phyloP scores from a whole-genome alignment of 2,797 vertebrate genomes.

The Propithecus deckenii region DNA sequence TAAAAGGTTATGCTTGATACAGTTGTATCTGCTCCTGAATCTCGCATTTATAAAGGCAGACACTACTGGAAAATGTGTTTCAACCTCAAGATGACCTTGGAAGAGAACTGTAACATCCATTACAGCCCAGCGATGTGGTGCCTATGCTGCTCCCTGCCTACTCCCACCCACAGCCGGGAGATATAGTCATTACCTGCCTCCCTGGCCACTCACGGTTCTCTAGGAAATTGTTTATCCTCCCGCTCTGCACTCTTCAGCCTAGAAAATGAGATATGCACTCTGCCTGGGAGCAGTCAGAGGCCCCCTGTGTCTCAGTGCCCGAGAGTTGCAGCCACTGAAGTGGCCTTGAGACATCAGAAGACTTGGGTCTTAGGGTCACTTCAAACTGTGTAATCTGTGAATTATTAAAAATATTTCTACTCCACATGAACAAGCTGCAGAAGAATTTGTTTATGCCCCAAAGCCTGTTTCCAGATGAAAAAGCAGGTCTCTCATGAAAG shows the following conservation, averaged over 20 bases:
- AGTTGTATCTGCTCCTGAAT: background rate
- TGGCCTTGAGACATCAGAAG: background rate
- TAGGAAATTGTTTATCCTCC: conserved; percentile 25
- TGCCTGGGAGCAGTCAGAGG: background rate
- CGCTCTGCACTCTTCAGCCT: conserved; percentile 49
- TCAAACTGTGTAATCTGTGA: background rate
- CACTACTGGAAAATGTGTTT: background rate
- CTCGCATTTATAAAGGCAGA: background rate
- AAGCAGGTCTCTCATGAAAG: background rate
- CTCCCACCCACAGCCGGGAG: background rate
- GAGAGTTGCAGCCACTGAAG: background rate
- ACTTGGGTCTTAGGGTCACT: background rate
- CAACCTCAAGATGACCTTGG: conserved; percentile 22
- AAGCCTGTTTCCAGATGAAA: background rate
- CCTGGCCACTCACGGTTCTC: conserved; percentile 8
- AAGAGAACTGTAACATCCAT: background rate
- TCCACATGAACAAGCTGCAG: background rate
- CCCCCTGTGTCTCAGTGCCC: background rate
- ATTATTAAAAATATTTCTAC: rapidly evolving
- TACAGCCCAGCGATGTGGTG: background rate
- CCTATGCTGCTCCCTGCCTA: background rate
- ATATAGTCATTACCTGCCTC: conserved; percentile 22
- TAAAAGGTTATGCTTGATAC: background rate
- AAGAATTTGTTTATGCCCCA: background rate
- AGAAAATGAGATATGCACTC: conserved; percentile 15